Base-by-base conservation (phyloP, 2,113 vertebrate species). In the Ailuropoda melanoleuca region DNA sequence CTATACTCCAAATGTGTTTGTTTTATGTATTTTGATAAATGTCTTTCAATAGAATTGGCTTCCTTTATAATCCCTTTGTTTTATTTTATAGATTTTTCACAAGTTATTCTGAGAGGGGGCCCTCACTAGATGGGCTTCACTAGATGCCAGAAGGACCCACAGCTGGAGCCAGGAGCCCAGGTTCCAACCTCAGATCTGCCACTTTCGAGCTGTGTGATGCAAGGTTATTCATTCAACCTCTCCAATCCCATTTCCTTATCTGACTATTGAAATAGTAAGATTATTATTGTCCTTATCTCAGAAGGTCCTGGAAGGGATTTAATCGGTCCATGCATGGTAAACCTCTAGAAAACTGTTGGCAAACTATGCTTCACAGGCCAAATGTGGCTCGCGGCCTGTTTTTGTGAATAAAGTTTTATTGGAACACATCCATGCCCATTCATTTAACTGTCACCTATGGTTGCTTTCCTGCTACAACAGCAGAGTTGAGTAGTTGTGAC, bases 61-160 rank as follows among this genome's bases (percentile, higher is more conserved):
- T 92, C n/a, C 50, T 91, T 78, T 50, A 55, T 18, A 74, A 62
- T 82, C 77, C 15, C 70, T 58, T 14, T 60, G 58, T 60, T 83
- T 87, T 72, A 46, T n/a, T 88, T 77, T 46, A 84, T 31, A 95
- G 31, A 87, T 72, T 86, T 86, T 85, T 39, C 77, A 95, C 88
- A 93, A n/a, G 3, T 70, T 58, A 70, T 37, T 60, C 75, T 62
- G 50, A 95, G 29, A 77, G 62, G 31, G 21, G 23, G 15, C 19
- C 66, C 68, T 43, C 43, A 43, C 43, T 43, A 43, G 43, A 24
- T 1, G 0, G 43, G 68, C 64, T 60, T 92, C 46, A 18, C 39
- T 5, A 29, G 12, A 21, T 26, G 11, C 37, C 64, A 39, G 18
- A 78, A 31, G n/a, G 18, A 82, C 48, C 77, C 48, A 26, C 2